Conservation (phyloP, 2,888 invertebrate genomes). For the Steromphala cineraria region DNA sequence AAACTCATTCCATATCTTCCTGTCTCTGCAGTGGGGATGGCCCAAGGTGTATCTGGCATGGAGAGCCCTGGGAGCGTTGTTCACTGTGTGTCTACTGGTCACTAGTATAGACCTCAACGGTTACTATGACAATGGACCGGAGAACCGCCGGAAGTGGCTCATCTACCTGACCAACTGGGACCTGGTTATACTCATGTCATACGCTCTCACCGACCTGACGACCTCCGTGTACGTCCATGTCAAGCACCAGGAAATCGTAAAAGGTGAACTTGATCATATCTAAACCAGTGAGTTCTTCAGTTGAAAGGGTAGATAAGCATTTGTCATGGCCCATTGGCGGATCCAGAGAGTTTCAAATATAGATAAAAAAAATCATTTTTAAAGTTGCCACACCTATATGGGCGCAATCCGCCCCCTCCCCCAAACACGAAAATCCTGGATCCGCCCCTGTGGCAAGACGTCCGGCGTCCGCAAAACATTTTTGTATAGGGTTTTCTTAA, state of each 20-base stretch:
- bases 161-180: slow-evolving; percentile 1
- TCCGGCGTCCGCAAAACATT: too few relatives aligned
- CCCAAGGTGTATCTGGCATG: not conserved
- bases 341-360: too few relatives aligned
- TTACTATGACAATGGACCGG: not conserved
- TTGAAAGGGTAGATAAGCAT: too few relatives aligned
- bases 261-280: not conserved
- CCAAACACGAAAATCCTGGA: too few relatives aligned
- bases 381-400: too few relatives aligned
- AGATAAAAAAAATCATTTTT: too few relatives aligned
- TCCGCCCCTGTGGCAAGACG: too few relatives aligned
- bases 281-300: too few relatives aligned
- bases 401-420: too few relatives aligned
- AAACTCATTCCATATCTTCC: too few relatives aligned
- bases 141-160: not conserved
- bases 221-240: not conserved
- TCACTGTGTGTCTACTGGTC: not conserved
- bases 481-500: too few relatives aligned
- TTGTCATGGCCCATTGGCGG: too few relatives aligned
- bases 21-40: not conserved
- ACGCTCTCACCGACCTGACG: not conserved
- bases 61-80: not conserved
- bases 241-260: not conserved
- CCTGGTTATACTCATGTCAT: not conserved
- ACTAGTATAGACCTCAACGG: not conserved